A percentile compares a stretch with the other conserved stretches of the same genome.
phyloP scores from a whole-genome alignment of 2,797 vertebrate species.

The Tragopan temminckii region DNA sequence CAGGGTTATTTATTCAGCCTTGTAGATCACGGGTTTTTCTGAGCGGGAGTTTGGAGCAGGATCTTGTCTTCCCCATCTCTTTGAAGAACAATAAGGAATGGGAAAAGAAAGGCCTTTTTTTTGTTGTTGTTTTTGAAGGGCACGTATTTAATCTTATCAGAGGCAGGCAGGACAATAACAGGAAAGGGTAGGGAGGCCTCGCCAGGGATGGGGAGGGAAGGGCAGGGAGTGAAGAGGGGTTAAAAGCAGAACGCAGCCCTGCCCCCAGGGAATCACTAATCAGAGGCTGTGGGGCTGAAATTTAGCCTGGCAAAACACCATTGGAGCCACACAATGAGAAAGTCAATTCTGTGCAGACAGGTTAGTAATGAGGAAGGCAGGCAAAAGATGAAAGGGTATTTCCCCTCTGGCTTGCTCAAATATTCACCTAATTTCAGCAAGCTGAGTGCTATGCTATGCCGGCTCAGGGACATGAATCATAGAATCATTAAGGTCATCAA shows the following conservation, averaged over 20 bases:
- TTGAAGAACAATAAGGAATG: slow-evolving; percentile 57
- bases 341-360: background rate
- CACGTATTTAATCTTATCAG: slow-evolving; percentile 71
- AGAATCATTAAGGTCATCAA: too few species aligned
- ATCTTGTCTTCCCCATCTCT: slow-evolving; percentile 50
- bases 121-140: slow-evolving; percentile 54
- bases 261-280: slow-evolving; percentile 41
- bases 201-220: slow-evolving; percentile 27
- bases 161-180: slow-evolving; percentile 75
- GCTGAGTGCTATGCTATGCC: fast-evolving
- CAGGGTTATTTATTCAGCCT: background rate
- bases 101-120: background rate
- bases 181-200: slow-evolving; percentile 78
- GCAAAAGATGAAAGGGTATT: background rate
- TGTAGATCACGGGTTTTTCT: background rate
- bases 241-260: background rate
- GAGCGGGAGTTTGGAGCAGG: background rate
- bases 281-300: slow-evolving; percentile 29
- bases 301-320: background rate
- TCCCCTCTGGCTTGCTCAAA: fast-evolving
- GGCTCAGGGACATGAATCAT: too few species aligned
- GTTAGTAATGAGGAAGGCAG: background rate
- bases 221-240: slow-evolving; percentile 24
- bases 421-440: background rate
- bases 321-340: background rate